Evolutionary conservation across 2,888 invertebrate species (phyloP).

Genomic region (Volucella bombylans): DNA sequence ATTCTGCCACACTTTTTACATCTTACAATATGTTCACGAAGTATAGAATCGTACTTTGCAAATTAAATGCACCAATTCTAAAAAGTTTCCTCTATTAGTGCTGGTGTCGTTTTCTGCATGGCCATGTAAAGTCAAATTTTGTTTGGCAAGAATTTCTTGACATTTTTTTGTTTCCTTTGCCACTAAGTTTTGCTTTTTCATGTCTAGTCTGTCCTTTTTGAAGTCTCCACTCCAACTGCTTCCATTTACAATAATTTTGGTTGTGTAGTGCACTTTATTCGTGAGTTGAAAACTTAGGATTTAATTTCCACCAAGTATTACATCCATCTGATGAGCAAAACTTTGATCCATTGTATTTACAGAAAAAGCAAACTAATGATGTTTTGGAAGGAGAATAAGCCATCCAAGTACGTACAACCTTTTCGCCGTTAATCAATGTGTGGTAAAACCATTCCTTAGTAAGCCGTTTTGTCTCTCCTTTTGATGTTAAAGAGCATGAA

Average conservation of each 20-base stretch:
- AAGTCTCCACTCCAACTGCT: background rate
- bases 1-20: no score
- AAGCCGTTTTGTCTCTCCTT: background rate
- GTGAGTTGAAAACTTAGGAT: no score
- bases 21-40: no score
- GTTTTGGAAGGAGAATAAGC: no score
- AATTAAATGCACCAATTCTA: background rate
- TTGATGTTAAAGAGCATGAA: background rate
- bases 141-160: background rate
- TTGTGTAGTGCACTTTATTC: background rate
- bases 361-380: no score
- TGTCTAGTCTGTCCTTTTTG: background rate
- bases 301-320: no score
- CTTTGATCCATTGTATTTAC: no score
- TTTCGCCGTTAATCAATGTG: background rate
- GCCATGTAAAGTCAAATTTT: background rate
- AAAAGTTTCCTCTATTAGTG: no score
- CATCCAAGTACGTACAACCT: background rate
- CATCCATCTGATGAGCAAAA: no score
- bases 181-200: background rate
- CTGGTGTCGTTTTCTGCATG: background rate
- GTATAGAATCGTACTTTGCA: background rate
- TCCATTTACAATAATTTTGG: background rate
- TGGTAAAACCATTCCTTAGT: background rate
- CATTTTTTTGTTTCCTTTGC: background rate